Evolutionary conservation across 2,888 invertebrate species (phyloP), one percentile per base, ranked within the genome.

Genomic region (Myopa testacea): DNA sequence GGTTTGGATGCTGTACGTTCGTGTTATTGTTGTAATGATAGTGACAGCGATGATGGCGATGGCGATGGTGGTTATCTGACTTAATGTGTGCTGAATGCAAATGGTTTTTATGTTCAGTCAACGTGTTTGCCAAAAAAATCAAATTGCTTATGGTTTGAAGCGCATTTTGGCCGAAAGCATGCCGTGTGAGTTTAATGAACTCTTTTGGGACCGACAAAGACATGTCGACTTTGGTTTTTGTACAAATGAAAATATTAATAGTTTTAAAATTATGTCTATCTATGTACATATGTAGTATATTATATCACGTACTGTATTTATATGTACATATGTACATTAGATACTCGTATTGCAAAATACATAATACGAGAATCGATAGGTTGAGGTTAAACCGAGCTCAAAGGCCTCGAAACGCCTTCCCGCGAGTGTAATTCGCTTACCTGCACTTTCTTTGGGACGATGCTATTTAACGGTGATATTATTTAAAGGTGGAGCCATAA

Each of bases 61-160:
- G 34, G 50, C 12, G 52, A 4, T 34, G 60, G 19, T 72, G 40
- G 40, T 60, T 60, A 71, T 60, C 58, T 71, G 37, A 38, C 50
- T 45, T 69, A 45, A 69, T 72, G 72, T 72, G 72, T 40, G 34
- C 58, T 72, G 72, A 72, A 72, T 40, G 52, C 55, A 37, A 71
- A 71, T 71, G 58, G 58, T 12, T 62, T 62, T 62, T 60, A 3
- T 73, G 40, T 40, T 40, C 40, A 38, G 58, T 63, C 50, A 62
- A 62, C 37, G 74, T 60, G 58, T 14, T 52, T 52, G 72, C 38
- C 60, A 52, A 38, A 74, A 74, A 55, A 55, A 45, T 10, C 45
- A 45, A 55, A 16, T 71, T 71, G 34, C 14, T 34, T 14, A 19
- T 37, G 55, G 26, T 34, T 16, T 34, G 62, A 8, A 40, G n/a